Evolutionary conservation across 2,888 invertebrate species (phyloP).

Genomic region (Acleris cristana): DNA sequence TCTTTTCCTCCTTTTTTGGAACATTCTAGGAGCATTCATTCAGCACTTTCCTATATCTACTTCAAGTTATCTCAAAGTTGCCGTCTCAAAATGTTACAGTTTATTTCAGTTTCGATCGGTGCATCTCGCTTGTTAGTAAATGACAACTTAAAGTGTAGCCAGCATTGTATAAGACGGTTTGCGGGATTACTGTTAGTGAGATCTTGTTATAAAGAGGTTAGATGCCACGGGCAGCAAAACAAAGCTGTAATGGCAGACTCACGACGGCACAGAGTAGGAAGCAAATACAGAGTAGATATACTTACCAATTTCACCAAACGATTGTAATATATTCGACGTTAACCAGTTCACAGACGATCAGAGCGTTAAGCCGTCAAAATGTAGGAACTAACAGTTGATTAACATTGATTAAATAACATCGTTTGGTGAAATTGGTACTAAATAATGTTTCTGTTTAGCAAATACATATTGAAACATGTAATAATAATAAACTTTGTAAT

Average conservation of each 20-base stretch:
- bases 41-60: slow-evolving; percentile 12
- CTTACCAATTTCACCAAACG: too few species aligned
- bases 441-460: neutral
- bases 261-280: slow-evolving; percentile 23
- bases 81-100: neutral
- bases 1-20: slow-evolving; percentile 13
- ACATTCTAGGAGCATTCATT: slow-evolving; percentile 7
- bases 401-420: too few species aligned
- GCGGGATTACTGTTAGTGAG: neutral
- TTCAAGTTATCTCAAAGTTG: neutral
- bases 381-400: too few species aligned
- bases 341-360: too few species aligned
- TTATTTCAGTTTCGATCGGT: neutral
- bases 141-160: neutral
- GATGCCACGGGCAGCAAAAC: slow-evolving; percentile 30
- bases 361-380: too few species aligned
- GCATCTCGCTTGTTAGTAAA: neutral
- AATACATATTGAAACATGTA: neutral
- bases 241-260: slow-evolving; percentile 24
- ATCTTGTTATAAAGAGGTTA: slow-evolving; percentile 5
- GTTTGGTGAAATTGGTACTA: too few species aligned
- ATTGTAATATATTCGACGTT: too few species aligned
- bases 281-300: neutral
- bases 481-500: too few species aligned
- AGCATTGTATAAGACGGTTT: neutral